A percentile compares a stretch with the other conserved stretches of the same genome.
These are phyloP conservation scores for Papilio polyxenes DNA, from an alignment of 1,140 invertebrate species.

Conservation along the genomic window DNA sequence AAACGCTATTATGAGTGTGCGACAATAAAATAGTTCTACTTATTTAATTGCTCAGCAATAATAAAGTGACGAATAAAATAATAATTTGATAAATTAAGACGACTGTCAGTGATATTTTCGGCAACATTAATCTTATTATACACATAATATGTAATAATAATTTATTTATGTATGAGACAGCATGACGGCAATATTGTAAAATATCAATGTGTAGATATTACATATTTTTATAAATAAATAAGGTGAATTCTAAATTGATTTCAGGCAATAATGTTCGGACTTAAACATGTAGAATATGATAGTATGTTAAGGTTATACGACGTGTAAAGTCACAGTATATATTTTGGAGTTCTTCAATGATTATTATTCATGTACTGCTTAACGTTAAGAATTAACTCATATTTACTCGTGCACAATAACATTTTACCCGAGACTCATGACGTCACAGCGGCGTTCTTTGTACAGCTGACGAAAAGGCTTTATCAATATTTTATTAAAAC, in stretches of 20 bases:
- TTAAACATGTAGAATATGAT: not conserved
- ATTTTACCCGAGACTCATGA: not conserved
- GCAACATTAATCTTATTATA: not conserved
- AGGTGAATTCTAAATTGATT: constrained; percentile 43
- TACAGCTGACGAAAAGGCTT: not conserved
- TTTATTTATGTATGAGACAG: constrained; percentile 24
- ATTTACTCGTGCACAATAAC: not conserved
- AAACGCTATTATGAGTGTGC: constrained; percentile 4
- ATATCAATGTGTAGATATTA: constrained; percentile 40
- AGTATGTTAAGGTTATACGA: not conserved
- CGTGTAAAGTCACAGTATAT: not conserved
- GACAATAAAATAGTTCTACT: constrained; percentile 26
- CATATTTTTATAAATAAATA: constrained; percentile 49
- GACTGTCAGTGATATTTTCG: constrained; percentile 3
- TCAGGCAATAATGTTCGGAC: constrained; percentile 37
- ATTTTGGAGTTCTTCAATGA: not conserved
- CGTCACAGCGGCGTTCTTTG: not conserved
- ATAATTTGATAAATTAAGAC: constrained; percentile 3
- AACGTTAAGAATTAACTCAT: not conserved
- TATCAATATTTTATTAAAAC: not conserved
- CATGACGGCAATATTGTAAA: constrained; percentile 10
- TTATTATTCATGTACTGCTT: not conserved
- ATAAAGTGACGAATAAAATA: not conserved
- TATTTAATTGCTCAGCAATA: constrained; percentile 25
- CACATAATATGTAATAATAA: not conserved